Evolutionary conservation across 2,888 invertebrate species (phyloP).

Genomic region (Minunthozetes semirufus): DNA sequence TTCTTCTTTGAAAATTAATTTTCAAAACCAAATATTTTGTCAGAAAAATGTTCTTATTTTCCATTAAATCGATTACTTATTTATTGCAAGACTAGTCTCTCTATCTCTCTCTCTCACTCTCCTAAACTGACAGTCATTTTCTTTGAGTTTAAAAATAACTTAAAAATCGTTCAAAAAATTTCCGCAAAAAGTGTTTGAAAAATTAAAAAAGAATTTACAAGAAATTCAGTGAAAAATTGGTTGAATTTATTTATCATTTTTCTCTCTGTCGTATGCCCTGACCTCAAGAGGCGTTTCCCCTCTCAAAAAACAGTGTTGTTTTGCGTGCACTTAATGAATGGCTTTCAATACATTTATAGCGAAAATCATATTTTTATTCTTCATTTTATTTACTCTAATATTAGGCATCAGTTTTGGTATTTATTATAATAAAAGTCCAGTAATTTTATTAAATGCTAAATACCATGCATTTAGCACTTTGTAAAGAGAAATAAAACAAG

Average conservation of each 20-base stretch:
- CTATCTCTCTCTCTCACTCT: too few species aligned
- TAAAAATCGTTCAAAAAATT: too few species aligned
- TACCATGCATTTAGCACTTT: not conserved
- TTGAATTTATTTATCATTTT: not conserved
- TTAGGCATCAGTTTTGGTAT: not conserved
- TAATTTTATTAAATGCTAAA: not conserved
- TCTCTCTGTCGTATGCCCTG: not conserved
- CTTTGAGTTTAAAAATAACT: too few species aligned
- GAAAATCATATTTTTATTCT: not conserved
- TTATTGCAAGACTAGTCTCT: too few species aligned
- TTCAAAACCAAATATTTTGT: too few species aligned
- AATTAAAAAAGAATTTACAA: not conserved
- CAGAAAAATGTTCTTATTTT: too few species aligned
- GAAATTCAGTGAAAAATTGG: not conserved
- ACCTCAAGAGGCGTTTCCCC: not conserved
- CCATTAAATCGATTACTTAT: too few species aligned
- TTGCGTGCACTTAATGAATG: conserved; percentile 6
- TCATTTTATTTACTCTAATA: not conserved
- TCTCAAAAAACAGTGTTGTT: not conserved
- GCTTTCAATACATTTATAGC: not conserved
- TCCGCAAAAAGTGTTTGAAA: not conserved
- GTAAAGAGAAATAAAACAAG: not conserved
- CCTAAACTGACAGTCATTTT: too few species aligned
- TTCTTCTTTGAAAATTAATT: too few species aligned
- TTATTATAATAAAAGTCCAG: not conserved